These are phyloP conservation scores for Harpagoxenus sublaevis DNA, from an alignment of 2,888 invertebrate genomes.

Conservation along the genomic window DNA sequence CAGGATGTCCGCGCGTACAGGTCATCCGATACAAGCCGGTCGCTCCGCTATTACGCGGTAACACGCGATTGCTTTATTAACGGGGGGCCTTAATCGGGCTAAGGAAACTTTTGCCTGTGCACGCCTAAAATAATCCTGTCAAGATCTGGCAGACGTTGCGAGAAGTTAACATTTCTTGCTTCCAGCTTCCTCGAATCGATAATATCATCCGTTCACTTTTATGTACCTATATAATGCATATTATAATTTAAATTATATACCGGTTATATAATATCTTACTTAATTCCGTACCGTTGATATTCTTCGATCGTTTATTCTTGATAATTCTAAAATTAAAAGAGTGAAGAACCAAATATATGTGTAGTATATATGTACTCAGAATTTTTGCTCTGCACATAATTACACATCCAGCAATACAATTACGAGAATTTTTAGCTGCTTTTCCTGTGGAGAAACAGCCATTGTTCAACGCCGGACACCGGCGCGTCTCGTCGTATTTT, in stretches of 20 bases:
- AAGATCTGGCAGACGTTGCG: not conserved
- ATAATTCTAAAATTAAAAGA: not conserved
- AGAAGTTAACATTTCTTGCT: not conserved
- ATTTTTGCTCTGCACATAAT: not conserved
- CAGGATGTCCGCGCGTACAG: not conserved
- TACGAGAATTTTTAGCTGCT: slow-evolving; percentile 6
- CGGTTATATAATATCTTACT: not conserved
- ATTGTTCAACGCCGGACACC: not conserved
- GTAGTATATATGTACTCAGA: not conserved
- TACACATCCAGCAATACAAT: not conserved
- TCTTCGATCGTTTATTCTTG: not conserved
- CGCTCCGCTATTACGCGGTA: slow-evolving; percentile 48
- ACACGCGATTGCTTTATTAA: slow-evolving; percentile 68
- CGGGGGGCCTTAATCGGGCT: slow-evolving; percentile 31
- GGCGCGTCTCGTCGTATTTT: slow-evolving; percentile 36
- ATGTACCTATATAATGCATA: not conserved
- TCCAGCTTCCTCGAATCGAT: slow-evolving; percentile 3
- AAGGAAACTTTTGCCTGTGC: slow-evolving; percentile 3
- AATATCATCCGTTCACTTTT: not conserved
- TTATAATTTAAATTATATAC: not conserved
- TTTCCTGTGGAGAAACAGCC: not conserved
- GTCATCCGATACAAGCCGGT: slow-evolving; percentile 17
- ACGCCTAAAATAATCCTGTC: slow-evolving; percentile 33
- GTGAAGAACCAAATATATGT: not conserved
- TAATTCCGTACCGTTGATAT: not conserved